Evolutionary conservation across 2,113 vertebrate genomes (phyloP).

Genomic region (Jaculus jaculus): DNA sequence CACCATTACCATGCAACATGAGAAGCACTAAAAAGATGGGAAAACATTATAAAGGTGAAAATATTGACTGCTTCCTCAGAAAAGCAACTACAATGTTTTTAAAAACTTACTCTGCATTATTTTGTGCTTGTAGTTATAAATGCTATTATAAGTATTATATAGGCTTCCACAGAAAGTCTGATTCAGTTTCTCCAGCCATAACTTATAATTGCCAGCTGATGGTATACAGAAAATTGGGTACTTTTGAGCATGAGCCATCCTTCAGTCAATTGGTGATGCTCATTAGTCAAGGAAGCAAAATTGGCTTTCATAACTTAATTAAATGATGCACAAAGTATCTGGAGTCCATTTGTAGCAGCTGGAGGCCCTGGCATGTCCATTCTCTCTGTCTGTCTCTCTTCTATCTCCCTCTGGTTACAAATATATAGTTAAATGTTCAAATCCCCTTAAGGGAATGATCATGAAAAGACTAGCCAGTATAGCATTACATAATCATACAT

Average conservation of each 20-base stretch:
- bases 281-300: not conserved
- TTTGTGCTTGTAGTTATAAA: not conserved
- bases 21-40: not conserved
- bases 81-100: not conserved
- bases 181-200: conserved; percentile 15
- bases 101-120: not conserved
- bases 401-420: too few relatives aligned
- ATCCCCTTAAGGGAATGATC: not conserved
- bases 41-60: not conserved
- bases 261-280: not conserved
- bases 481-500: not conserved
- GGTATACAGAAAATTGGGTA: not conserved
- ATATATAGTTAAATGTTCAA: not conserved
- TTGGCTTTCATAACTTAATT: not conserved
- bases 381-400: too few relatives aligned
- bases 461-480: not conserved
- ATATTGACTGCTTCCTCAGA: not conserved
- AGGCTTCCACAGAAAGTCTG: not conserved
- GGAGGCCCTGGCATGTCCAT: too few relatives aligned
- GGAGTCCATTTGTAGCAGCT: too few relatives aligned
- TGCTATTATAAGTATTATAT: not conserved
- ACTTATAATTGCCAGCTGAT: not conserved
- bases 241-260: not conserved
- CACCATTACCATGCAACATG: not conserved
- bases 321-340: too few relatives aligned